Evolutionary conservation across 2,113 vertebrate species (phyloP).

Genomic region (Anthoscopus minutus): DNA sequence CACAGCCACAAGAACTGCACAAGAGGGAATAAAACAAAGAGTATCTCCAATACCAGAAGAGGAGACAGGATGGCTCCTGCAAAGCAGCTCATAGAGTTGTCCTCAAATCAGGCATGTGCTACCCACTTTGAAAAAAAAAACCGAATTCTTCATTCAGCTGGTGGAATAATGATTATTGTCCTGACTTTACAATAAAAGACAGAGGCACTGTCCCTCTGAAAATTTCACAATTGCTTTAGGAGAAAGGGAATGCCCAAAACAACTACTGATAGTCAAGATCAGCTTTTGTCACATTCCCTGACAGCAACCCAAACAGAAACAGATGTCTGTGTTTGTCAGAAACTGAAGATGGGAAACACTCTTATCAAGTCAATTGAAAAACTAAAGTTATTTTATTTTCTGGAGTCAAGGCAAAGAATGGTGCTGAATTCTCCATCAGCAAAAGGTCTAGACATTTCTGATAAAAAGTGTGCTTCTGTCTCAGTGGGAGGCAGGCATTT

Average conservation of each 20-base stretch:
- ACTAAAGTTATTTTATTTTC: not conserved
- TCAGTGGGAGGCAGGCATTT: not conserved
- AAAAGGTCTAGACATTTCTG: not conserved
- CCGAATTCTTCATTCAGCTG: not conserved
- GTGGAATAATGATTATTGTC: not conserved
- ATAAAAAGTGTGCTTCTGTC: not conserved
- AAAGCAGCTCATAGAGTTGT: not conserved
- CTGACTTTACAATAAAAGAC: not conserved
- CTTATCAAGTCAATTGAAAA: not conserved
- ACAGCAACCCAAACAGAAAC: not conserved
- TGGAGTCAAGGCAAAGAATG: not conserved
- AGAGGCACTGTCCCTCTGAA: not conserved
- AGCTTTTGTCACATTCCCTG: not conserved
- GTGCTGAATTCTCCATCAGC: not conserved
- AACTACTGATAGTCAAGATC: not conserved
- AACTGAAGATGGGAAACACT: not conserved
- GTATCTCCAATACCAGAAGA: not conserved
- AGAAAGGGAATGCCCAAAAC: not conserved
- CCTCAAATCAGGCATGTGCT: not conserved
- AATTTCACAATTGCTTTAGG: not conserved
- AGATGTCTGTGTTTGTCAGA: not conserved
- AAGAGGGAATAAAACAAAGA: not conserved
- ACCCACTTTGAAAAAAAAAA: not conserved
- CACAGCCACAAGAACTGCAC: not conserved
- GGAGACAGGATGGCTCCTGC: not conserved